Conservation (phyloP, 2,113 vertebrate species). For the Ardeotis arabs region DNA sequence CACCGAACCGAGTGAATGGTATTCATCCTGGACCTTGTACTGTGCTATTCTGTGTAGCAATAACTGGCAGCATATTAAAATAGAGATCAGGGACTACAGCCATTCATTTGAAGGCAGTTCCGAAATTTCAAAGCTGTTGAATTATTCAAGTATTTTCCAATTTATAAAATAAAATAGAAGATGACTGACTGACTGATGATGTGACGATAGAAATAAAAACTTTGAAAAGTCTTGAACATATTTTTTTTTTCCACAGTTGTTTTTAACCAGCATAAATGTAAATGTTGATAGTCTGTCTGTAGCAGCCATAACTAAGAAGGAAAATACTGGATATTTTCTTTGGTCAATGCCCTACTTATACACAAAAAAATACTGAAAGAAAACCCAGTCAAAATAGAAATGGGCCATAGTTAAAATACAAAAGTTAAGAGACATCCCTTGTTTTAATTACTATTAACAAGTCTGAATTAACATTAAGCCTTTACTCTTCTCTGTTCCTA, state of each 20-base stretch:
- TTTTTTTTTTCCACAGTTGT: neutral
- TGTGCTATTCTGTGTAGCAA: conserved; percentile 50
- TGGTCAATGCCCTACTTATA: neutral
- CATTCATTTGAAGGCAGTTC: neutral
- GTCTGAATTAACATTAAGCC: neutral
- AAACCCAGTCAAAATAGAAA: neutral
- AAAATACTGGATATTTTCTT: neutral
- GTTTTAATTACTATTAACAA: neutral
- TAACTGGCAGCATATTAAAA: conserved; percentile 72
- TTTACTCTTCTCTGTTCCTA: neutral
- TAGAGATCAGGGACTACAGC: conserved; percentile 47
- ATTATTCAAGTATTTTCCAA: conserved; percentile 70
- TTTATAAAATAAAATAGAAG: conserved; percentile 61
- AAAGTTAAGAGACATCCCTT: neutral
- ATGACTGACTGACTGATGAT: conserved; percentile 51
- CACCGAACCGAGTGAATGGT: conserved; percentile 53
- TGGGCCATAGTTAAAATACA: neutral
- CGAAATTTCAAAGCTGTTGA: conserved; percentile 66
- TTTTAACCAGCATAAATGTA: neutral
- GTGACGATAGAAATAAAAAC: conserved; percentile 1
- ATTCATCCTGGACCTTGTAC: conserved; percentile 33
- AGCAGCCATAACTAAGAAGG: neutral
- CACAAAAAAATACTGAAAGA: neutral
- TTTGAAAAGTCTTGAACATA: neutral
- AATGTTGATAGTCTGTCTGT: neutral